Evolutionary conservation across 2,888 invertebrate species (phyloP), one percentile per base, ranked within the genome.

Genomic region (Drosophila helvetica): DNA sequence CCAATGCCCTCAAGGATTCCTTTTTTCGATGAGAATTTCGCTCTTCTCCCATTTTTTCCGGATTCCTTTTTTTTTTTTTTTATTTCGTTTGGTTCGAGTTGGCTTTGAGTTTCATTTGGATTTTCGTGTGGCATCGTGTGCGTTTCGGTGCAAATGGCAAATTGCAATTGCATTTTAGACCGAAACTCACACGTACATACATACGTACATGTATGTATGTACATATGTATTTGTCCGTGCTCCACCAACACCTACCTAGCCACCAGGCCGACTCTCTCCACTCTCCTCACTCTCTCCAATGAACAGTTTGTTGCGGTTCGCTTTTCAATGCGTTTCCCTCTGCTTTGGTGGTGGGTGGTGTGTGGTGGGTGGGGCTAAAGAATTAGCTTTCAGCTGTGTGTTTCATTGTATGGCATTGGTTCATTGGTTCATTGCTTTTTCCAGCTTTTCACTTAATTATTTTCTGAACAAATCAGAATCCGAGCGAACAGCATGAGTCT

Each of bases 231-330:
- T 4, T 22, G 22, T 22, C 22, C 22, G 22, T 22, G 22, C 22
- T 22, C 22, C 22, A 22, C 3, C 27, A 27, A 27, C 27, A 27
- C 27, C 27, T 27, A 7, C 9, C 30, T 7, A 25, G 1, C 1
- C 38, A 38, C 4, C 33, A 12, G 42, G 47, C 8, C n/a, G 9
- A 22, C 25, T 8, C 25, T 25, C 8, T 8, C 12, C 25, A 22
- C 25, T 8, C 25, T 25, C 8, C 1, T 9, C 25, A 4, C 18
- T 60, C 25, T 4, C 38, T 54, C 43, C 68, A 17, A 47, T 67
- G 78, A 86, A 86, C 86, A 86, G 86, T 84, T 88, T 78, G 76
- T 54, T 82, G 88, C 56, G 84, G 86, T 80, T 86, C 84, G 75
- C 66, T 62, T 79, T 74, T 60, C 50, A 51, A 68, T 67, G 57